A percentile compares a stretch with the other conserved stretches of the same genome.
Evolutionary conservation across 64 coral and sea anemone species (phyloP).

Genomic region (Pachyseris speciosa): DNA sequence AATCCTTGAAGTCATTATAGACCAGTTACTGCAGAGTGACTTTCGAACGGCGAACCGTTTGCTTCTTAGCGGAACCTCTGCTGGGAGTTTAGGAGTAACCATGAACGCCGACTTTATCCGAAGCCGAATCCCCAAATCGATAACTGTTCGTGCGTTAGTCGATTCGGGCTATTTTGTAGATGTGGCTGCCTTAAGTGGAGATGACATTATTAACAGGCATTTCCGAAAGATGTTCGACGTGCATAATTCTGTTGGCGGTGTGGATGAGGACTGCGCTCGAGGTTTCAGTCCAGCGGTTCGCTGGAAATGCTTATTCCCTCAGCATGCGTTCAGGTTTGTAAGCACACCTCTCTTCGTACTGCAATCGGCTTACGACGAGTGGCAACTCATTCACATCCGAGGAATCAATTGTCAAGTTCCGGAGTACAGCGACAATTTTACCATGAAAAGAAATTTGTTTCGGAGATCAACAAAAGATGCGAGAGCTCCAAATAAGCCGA

Average conservation of each 20-base stretch:
- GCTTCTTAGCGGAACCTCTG: constrained; percentile 90
- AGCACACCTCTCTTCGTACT: constrained; percentile 90
- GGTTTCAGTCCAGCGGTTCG: constrained; percentile 18
- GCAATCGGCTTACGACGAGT: constrained; percentile 96
- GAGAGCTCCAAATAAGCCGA: not conserved
- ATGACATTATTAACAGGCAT: constrained; percentile 74
- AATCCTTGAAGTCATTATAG: constrained; percentile 86
- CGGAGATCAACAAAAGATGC: constrained; percentile 5
- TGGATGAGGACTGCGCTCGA: constrained; percentile 80
- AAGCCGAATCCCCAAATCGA: constrained; percentile 63
- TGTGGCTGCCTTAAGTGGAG: constrained; percentile 64
- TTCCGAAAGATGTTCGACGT: constrained; percentile 88
- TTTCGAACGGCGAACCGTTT: constrained; percentile 70
- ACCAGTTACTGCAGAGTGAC: constrained; percentile 69
- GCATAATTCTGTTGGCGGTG: constrained; percentile 74
- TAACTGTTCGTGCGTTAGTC: constrained; percentile 84
- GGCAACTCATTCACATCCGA: constrained; percentile 92
- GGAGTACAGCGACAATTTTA: constrained; percentile 70
- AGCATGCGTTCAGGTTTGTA: constrained; percentile 82
- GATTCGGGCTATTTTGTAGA: constrained; percentile 98
- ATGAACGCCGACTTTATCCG: constrained; percentile 95
- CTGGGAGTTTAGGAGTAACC: constrained; percentile 82
- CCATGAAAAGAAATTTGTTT: constrained; percentile 40
- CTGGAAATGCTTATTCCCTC: constrained; percentile 98
- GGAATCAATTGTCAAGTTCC: constrained; percentile 86